Conservation (phyloP, 2,888 invertebrate genomes). For the Theretra japonica region DNA sequence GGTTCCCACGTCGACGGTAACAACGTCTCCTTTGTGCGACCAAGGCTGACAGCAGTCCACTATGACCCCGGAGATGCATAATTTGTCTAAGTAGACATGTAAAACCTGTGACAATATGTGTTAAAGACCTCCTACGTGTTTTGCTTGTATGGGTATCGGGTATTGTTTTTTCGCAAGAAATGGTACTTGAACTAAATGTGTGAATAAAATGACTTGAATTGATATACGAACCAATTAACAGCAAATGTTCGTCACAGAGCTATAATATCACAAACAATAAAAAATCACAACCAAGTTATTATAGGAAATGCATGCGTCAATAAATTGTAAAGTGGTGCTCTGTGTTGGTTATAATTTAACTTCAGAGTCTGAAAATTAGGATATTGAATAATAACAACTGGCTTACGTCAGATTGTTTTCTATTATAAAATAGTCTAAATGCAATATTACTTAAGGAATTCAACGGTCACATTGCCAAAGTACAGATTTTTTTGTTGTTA, state of each 20-base stretch:
- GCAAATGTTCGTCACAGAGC: too few species aligned
- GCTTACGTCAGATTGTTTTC: not conserved
- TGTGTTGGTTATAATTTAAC: too few species aligned
- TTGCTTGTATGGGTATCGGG: not conserved
- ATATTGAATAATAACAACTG: too few species aligned
- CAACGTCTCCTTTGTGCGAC: constrained; percentile 40
- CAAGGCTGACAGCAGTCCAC: constrained; percentile 34
- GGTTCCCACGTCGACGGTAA: constrained; percentile 40
- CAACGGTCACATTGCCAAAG: not conserved
- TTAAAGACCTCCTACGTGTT: not conserved
- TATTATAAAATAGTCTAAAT: not conserved
- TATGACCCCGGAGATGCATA: constrained; percentile 35
- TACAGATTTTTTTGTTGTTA: not conserved
- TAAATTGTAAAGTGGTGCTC: too few species aligned
- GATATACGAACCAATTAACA: too few species aligned
- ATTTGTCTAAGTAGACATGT: not conserved
- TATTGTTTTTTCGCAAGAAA: not conserved
- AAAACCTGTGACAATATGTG: not conserved
- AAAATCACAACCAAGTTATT: too few species aligned
- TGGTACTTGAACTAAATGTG: not conserved
- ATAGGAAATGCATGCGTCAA: too few species aligned
- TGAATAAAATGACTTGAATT: not conserved
- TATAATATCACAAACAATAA: too few species aligned
- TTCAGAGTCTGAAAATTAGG: too few species aligned
- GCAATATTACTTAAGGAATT: not conserved